phyloP scores from a whole-genome alignment of 53 echinoderm and acorn worm genomes.

The Zoroaster sp. region DNA sequence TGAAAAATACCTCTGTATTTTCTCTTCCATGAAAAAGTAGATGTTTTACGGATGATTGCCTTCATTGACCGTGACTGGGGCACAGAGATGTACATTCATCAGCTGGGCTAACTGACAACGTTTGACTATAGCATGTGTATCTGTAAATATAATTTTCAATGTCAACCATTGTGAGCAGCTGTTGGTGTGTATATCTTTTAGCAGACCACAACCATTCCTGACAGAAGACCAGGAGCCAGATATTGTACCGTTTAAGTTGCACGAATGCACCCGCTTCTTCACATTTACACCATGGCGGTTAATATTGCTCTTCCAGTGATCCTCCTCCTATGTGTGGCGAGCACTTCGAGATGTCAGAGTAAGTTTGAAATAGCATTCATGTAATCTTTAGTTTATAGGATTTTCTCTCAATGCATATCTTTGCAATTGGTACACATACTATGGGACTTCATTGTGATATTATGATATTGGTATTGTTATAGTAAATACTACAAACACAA shows the following conservation, averaged over 20 bases:
- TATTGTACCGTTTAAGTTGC: not conserved
- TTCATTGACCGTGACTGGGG: not conserved
- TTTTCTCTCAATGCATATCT: no score
- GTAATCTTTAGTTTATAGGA: not conserved
- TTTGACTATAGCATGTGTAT: not conserved
- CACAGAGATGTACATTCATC: not conserved
- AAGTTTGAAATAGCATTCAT: not conserved
- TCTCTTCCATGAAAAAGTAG: not conserved
- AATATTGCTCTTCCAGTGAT: not conserved
- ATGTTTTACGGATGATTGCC: not conserved
- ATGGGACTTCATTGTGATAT: no score
- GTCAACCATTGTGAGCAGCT: slow-evolving; percentile 25
- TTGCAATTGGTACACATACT: no score
- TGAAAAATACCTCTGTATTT: not conserved
- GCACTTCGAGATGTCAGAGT: slow-evolving; percentile 4
- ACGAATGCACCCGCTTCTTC: not conserved
- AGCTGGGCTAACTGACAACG: not conserved
- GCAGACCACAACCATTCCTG: not conserved
- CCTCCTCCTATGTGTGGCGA: not conserved
- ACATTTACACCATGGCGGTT: slow-evolving; percentile 10
- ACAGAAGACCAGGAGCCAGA: not conserved
- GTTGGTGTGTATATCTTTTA: slow-evolving; percentile 9
- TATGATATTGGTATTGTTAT: no score
- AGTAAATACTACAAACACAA: no score
- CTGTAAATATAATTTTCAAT: not conserved